These are phyloP conservation scores for Anolis apletophallus DNA, from an alignment of 2,797 vertebrate genomes.

Conservation along the genomic window DNA sequence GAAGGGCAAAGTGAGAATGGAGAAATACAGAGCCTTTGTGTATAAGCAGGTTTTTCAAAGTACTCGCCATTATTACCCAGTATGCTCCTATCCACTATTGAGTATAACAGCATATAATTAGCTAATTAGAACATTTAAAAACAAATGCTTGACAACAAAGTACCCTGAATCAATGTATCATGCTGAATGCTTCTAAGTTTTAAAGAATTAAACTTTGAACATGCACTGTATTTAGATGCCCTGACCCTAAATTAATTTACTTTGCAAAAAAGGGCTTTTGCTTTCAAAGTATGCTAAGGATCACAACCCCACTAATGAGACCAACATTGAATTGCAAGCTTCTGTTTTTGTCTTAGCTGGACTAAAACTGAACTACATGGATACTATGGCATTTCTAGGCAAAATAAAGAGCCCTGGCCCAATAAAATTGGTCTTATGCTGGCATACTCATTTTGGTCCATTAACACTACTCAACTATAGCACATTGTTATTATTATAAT, in stretches of 20 bases:
- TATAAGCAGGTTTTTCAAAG: not conserved
- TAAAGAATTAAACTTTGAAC: not conserved
- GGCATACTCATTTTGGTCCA: slow-evolving; percentile 45
- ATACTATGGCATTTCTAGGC: slow-evolving; percentile 35
- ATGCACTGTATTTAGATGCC: slow-evolving; percentile 14
- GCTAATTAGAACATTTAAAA: slow-evolving; percentile 3
- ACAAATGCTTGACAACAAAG: not conserved
- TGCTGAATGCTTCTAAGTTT: no score
- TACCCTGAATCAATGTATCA: not conserved
- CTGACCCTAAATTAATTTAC: not conserved
- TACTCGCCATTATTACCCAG: not conserved
- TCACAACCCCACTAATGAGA: slow-evolving; percentile 13
- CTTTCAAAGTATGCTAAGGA: not conserved
- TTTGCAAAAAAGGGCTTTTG: not conserved
- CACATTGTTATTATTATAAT: no score
- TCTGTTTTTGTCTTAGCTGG: slow-evolving; percentile 23
- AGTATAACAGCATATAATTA: not conserved
- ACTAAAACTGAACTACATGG: slow-evolving; percentile 36
- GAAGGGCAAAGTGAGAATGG: not conserved
- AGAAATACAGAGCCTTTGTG: not conserved
- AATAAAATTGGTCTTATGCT: slow-evolving; percentile 49
- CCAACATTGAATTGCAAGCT: slow-evolving; percentile 25
- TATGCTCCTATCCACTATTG: not conserved
- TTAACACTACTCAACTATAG: no score
- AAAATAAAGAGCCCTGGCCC: slow-evolving; percentile 42